These are phyloP conservation scores for Oscheius sp. DNA, from an alignment of 2,888 invertebrate genomes.

Conservation along the genomic window DNA sequence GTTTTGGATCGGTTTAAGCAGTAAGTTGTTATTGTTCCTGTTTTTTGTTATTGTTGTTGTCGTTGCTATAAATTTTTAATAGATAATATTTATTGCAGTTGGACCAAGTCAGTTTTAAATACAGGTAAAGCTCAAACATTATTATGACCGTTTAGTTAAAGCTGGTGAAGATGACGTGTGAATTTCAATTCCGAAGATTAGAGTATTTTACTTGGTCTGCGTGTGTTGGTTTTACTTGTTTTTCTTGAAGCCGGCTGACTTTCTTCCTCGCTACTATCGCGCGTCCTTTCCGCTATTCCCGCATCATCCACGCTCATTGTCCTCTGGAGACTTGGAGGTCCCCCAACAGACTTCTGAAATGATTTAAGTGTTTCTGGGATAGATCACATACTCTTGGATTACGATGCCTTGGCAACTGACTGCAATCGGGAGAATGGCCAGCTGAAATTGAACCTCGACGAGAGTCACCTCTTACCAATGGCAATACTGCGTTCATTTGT, in stretches of 20 bases:
- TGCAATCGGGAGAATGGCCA: slow-evolving; percentile 24
- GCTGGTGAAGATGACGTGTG: too few species aligned
- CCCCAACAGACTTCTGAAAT: slow-evolving; percentile 29
- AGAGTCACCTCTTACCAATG: neutral
- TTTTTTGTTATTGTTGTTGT: slow-evolving; percentile 31
- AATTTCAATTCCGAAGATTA: neutral
- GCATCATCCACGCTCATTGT: slow-evolving; percentile 32
- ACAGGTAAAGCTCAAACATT: too few species aligned
- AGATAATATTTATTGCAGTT: too few species aligned
- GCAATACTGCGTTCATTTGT: slow-evolving; percentile 37
- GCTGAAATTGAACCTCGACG: neutral
- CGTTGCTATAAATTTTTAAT: slow-evolving; percentile 21
- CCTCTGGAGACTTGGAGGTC: slow-evolving; percentile 22
- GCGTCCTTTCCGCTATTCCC: neutral
- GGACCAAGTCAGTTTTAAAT: too few species aligned
- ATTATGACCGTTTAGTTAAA: too few species aligned
- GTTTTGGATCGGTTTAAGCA: slow-evolving; percentile 54
- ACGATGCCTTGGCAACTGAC: slow-evolving; percentile 19
- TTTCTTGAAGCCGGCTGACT: slow-evolving; percentile 14
- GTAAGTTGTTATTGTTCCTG: slow-evolving; percentile 1
- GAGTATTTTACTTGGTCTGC: slow-evolving; percentile 3
- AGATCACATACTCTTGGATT: slow-evolving; percentile 29
- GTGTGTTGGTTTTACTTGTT: neutral
- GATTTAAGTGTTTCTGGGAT: neutral
- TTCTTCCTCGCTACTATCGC: slow-evolving; percentile 33